phyloP scores from a whole-genome alignment of 2,888 invertebrate genomes.

The Oxytorus armatus region DNA sequence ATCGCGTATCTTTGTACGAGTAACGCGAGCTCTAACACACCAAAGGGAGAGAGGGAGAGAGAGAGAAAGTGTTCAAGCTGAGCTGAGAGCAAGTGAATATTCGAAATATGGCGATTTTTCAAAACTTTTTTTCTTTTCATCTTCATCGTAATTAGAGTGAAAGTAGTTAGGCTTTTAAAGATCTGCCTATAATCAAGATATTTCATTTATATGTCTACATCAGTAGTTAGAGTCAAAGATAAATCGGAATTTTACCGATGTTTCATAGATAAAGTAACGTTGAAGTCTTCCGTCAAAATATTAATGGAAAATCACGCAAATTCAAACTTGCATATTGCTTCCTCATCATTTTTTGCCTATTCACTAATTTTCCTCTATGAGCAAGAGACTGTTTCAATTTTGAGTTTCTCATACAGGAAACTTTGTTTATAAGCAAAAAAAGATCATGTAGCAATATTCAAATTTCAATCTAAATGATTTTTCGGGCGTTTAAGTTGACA shows the following conservation, averaged over 20 bases:
- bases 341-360: no score
- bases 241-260: neutral
- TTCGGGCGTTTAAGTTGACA: no score
- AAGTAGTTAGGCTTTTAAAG: neutral
- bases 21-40: conserved; percentile 40
- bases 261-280: neutral
- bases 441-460: no score
- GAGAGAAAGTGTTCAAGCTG: neutral
- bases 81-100: neutral
- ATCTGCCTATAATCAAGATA: neutral
- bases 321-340: no score
- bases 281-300: neutral
- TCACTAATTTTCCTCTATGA: no score
- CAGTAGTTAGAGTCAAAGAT: no score
- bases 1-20: conserved; percentile 47
- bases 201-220: neutral
- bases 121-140: neutral
- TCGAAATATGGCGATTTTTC: neutral
- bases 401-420: no score
- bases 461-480: no score
- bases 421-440: no score
- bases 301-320: neutral
- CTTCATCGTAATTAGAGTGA: neutral
- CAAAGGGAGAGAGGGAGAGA: neutral
- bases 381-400: no score